phyloP scores from a whole-genome alignment of 2,797 vertebrate species.

The Gephyroberyx darwinii region DNA sequence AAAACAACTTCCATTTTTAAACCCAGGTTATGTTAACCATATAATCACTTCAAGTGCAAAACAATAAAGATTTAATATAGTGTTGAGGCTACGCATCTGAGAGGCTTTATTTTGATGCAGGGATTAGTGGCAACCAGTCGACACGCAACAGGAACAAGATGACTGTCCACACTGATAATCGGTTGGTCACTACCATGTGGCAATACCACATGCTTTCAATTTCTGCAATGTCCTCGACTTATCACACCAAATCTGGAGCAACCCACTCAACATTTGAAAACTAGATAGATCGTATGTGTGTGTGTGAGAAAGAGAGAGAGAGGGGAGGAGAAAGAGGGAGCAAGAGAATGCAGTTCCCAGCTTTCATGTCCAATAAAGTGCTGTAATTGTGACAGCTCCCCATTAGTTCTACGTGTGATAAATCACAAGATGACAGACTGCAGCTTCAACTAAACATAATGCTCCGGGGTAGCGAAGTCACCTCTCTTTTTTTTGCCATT shows the following conservation, averaged over 20 bases:
- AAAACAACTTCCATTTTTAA: constrained; percentile 35
- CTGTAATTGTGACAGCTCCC: constrained; percentile 73
- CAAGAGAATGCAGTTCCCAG: constrained; percentile 29
- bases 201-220: constrained; percentile 46
- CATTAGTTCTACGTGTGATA: constrained; percentile 77
- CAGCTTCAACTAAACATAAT: constrained; percentile 78
- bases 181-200: constrained; percentile 16
- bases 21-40: constrained; percentile 10
- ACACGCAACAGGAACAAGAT: not conserved
- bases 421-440: constrained; percentile 80
- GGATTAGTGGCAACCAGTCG: not conserved
- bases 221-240: constrained; percentile 61
- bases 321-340: not conserved
- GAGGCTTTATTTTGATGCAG: not conserved
- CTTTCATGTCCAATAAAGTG: constrained; percentile 74
- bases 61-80: not conserved
- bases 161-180: constrained; percentile 12
- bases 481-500: constrained; percentile 43
- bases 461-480: constrained; percentile 61
- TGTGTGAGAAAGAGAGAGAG: not conserved
- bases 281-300: constrained; percentile 16
- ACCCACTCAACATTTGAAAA: constrained; percentile 59
- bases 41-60: not conserved
- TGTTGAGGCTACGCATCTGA: not conserved
- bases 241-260: constrained; percentile 58